A percentile compares a stretch with the other conserved stretches of the same genome.
Conservation (phyloP, 2,888 invertebrate genomes). For the Amaurobius ferox region DNA sequence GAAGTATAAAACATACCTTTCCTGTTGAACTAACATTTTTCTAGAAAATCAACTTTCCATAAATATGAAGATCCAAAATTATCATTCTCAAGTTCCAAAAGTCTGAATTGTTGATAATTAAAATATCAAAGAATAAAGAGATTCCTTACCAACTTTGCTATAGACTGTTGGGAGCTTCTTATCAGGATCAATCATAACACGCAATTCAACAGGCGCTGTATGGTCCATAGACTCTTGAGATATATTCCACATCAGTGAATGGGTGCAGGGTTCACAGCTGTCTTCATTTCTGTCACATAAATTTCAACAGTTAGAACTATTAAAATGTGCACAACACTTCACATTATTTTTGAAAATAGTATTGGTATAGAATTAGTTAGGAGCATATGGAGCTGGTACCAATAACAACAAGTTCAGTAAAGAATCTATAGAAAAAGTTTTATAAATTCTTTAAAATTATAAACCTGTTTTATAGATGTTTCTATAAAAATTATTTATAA, state of each 20-base stretch:
- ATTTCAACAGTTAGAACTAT: no score
- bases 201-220: constrained; percentile 68
- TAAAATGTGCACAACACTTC: no score
- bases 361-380: no score
- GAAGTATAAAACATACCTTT: not conserved
- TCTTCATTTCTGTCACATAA: constrained; percentile 35
- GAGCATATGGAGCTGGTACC: no score
- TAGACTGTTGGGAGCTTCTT: constrained; percentile 73
- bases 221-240: constrained; percentile 67
- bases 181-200: constrained; percentile 73
- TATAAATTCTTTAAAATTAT: no score
- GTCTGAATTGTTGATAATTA: not conserved
- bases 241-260: constrained; percentile 63
- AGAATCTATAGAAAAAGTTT: no score
- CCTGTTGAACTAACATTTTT: not conserved
- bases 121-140: not conserved
- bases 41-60: not conserved
- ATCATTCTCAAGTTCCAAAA: not conserved
- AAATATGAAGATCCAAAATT: not conserved
- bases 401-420: no score
- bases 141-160: constrained; percentile 73
- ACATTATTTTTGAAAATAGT: no score
- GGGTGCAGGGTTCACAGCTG: constrained; percentile 57
- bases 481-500: no score
- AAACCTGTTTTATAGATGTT: no score